phyloP scores from a whole-genome alignment of 2,888 invertebrate genomes.

The Drosophila leonis region DNA sequence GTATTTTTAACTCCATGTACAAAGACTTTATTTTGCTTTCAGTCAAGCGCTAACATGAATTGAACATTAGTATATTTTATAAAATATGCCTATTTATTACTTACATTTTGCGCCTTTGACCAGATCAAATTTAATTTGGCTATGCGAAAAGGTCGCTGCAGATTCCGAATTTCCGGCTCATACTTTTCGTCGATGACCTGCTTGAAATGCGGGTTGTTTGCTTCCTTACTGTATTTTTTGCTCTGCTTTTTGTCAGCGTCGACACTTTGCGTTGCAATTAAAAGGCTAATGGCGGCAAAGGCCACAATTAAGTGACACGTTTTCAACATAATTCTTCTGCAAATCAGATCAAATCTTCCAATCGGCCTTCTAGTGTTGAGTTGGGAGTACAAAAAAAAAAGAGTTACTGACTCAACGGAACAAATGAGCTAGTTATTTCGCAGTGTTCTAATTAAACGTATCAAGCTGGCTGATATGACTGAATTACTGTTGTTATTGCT shows the following conservation, averaged over 20 bases:
- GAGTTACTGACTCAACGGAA: constrained; percentile 11
- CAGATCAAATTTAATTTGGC: constrained; percentile 95
- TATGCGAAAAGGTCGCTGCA: constrained; percentile 95
- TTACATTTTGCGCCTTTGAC: constrained; percentile 95
- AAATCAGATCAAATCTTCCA: constrained; percentile 42
- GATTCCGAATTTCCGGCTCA: constrained; percentile 88
- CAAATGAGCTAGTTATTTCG: not conserved
- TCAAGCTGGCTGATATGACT: not conserved
- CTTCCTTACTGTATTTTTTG: constrained; percentile 82
- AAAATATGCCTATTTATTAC: constrained; percentile 43
- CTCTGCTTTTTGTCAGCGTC: constrained; percentile 73
- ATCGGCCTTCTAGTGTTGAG: constrained; percentile 9
- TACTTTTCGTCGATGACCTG: constrained; percentile 80
- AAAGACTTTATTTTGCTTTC: constrained; percentile 94
- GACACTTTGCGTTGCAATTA: constrained; percentile 48
- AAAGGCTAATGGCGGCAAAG: constrained; percentile 43
- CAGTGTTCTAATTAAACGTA: not conserved
- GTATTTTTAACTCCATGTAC: constrained; percentile 94
- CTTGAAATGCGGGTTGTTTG: constrained; percentile 73
- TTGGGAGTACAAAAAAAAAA: constrained; percentile 1
- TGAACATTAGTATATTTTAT: not conserved
- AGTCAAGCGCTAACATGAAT: constrained; percentile 88
- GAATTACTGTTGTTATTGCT: not conserved
- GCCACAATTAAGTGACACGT: constrained; percentile 43
- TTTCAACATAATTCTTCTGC: constrained; percentile 47